Conservation (phyloP, 2,113 vertebrate species). For the Phylloscopus trochilus region DNA sequence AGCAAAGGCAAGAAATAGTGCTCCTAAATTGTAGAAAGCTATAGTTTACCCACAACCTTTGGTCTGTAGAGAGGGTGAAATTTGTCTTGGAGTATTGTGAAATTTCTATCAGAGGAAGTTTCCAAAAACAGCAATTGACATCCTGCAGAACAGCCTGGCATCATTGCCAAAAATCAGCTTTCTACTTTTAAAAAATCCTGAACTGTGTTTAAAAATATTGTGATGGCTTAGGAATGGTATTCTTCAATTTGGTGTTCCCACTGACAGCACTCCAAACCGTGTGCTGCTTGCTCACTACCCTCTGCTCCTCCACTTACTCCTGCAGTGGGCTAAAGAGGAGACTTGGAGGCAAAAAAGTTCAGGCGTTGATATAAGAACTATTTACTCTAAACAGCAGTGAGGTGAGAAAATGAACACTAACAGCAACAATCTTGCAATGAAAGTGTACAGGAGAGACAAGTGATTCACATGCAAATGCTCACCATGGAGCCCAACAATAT, state of each 20-base stretch:
- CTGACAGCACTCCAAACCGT: background rate
- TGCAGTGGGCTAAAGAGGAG: background rate
- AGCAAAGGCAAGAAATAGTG: background rate
- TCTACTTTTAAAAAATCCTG: background rate
- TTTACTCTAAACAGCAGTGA: background rate
- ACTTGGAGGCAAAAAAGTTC: background rate
- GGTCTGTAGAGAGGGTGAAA: background rate
- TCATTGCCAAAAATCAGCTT: background rate
- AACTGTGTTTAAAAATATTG: background rate
- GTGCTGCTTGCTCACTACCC: background rate
- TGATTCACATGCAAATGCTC: accelerated
- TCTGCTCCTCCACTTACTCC: background rate
- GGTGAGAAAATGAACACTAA: background rate
- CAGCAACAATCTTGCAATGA: background rate
- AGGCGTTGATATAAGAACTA: accelerated
- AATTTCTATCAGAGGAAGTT: background rate
- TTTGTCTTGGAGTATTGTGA: background rate
- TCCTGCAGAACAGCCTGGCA: background rate
- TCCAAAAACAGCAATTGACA: background rate
- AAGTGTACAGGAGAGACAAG: background rate
- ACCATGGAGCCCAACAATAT: background rate
- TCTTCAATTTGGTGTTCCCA: background rate
- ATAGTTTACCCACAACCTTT: background rate
- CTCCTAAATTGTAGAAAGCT: background rate
- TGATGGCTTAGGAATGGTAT: background rate